Conservation (phyloP, 1,140 invertebrate genomes). For the Archivesica marissinica region DNA sequence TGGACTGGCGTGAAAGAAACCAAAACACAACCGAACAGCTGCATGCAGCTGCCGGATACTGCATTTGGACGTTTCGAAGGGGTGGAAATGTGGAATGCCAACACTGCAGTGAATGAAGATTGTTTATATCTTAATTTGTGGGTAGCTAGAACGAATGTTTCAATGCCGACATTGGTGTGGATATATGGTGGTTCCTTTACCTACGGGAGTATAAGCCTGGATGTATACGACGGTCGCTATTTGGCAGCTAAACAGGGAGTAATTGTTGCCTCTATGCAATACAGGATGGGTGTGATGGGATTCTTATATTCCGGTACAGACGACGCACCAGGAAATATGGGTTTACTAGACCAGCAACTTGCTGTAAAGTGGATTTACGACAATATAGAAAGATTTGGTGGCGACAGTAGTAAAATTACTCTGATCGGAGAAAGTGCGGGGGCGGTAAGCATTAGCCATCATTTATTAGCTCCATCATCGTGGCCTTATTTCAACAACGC, state of each 20-base stretch:
- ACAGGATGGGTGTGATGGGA: constrained; percentile 88
- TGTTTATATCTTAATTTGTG: constrained; percentile 97
- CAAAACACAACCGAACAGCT: constrained; percentile 55
- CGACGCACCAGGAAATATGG: constrained; percentile 65
- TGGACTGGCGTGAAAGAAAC: constrained; percentile 61
- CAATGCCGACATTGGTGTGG: constrained; percentile 96
- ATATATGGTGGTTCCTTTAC: constrained; percentile 98
- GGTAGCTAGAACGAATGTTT: constrained; percentile 86
- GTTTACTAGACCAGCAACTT: constrained; percentile 65
- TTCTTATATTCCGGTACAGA: constrained; percentile 51
- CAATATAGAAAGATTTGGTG: constrained; percentile 63
- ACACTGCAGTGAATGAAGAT: constrained; percentile 92
- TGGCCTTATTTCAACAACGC: constrained; percentile 93
- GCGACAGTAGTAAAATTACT: constrained; percentile 56
- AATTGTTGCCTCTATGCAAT: constrained; percentile 88
- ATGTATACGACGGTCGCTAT: constrained; percentile 93
- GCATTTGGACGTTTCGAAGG: constrained; percentile 58
- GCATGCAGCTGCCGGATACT: constrained; percentile 42
- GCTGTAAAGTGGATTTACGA: constrained; percentile 61
- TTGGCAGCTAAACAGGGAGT: constrained; percentile 91
- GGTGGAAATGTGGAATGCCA: constrained; percentile 76
- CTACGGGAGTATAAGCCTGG: constrained; percentile 93
- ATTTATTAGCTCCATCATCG: constrained; percentile 93
- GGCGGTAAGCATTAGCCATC: constrained; percentile 87
- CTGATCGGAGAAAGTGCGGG: constrained; percentile 63